Percentiles rank a stretch among this genome's conserved stretches.
Conservation (phyloP, 2,888 invertebrate species). For the Spisula subtruncata region DNA sequence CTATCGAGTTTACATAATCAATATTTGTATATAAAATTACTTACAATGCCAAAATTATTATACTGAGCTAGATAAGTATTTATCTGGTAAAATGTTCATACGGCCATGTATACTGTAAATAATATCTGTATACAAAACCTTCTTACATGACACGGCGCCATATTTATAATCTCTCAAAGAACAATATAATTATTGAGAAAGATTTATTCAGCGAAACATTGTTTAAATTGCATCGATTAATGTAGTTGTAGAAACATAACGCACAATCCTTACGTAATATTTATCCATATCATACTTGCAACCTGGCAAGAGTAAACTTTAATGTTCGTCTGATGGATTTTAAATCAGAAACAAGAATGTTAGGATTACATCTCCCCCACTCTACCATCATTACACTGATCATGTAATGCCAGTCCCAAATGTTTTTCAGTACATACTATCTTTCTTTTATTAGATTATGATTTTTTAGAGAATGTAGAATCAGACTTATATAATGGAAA, state of each 20-base stretch:
- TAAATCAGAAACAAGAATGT: not conserved
- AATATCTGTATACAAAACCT: not conserved
- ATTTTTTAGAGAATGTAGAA: not conserved
- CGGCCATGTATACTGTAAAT: too few species aligned
- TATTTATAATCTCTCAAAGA: not conserved
- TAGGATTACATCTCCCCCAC: not conserved
- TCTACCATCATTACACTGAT: not conserved
- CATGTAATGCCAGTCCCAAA: not conserved
- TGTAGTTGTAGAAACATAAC: not conserved
- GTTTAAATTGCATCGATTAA: not conserved
- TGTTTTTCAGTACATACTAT: not conserved
- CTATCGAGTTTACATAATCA: too few species aligned
- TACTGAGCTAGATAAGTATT: too few species aligned
- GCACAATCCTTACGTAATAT: not conserved
- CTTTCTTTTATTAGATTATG: not conserved
- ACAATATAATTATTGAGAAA: not conserved
- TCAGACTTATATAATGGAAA: too few species aligned
- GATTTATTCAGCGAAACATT: not conserved
- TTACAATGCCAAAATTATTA: too few species aligned
- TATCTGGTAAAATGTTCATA: too few species aligned
- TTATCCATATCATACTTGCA: not conserved
- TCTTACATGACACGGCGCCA: not conserved
- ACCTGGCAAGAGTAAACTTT: not conserved
- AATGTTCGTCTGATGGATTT: slow-evolving; percentile 2
- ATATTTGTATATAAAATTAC: too few species aligned